phyloP scores from a whole-genome alignment of 2,113 vertebrate species.

The Ammodytes dubius region DNA sequence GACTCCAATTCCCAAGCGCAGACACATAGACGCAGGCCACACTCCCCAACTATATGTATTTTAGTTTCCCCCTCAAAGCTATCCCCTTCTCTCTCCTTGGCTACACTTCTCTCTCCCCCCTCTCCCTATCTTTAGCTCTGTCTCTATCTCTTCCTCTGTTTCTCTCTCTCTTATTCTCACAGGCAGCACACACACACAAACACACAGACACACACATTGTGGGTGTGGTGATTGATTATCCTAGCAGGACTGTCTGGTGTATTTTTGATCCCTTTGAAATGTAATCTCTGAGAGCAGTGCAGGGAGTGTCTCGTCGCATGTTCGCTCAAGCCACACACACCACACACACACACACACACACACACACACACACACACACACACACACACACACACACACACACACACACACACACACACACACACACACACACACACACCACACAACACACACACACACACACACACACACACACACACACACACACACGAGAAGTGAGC shows the following conservation, averaged over 20 bases:
- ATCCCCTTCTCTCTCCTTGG: constrained; percentile 33
- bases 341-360: background rate
- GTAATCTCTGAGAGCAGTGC: constrained; percentile 80
- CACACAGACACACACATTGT: constrained; percentile 41
- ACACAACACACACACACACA: background rate
- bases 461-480: background rate
- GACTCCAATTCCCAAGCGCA: constrained; percentile 85
- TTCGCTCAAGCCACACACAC: background rate
- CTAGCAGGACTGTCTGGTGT: constrained; percentile 79
- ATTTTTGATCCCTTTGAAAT: constrained; percentile 85
- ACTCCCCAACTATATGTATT: constrained; percentile 83
- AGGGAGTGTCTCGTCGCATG: constrained; percentile 58
- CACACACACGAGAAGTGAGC: constrained; percentile 33
- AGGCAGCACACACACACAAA: constrained; percentile 10
- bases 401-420: background rate
- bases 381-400: background rate
- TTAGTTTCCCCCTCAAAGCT: constrained; percentile 62
- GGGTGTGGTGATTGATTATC: constrained; percentile 84
- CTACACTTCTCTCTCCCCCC: constrained; percentile 53
- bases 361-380: background rate
- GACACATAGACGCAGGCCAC: constrained; percentile 79
- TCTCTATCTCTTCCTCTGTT: constrained; percentile 60
- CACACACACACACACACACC: background rate
- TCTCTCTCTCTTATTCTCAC: constrained; percentile 16
- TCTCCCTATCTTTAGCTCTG: constrained; percentile 43